phyloP scores from a whole-genome alignment of 2,888 invertebrate genomes.

The Cephus runcator region DNA sequence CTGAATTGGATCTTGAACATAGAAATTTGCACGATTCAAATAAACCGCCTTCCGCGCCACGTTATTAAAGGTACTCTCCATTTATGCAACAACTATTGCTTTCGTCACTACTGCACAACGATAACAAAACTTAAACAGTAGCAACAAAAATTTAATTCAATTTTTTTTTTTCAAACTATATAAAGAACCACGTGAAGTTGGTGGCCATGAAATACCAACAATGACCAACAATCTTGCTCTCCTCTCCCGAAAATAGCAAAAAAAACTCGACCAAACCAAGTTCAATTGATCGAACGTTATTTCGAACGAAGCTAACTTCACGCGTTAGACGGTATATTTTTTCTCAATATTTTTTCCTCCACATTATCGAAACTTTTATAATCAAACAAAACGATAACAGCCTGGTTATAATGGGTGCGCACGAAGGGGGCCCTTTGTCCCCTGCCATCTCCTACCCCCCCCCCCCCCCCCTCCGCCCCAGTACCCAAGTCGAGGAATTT shows the following conservation, averaged over 20 bases:
- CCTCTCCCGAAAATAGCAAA: background rate
- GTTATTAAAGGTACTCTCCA: too few species aligned
- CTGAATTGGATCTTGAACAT: too few species aligned
- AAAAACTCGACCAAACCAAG: background rate
- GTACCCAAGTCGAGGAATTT: background rate
- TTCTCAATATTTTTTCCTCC: background rate
- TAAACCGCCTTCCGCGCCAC: too few species aligned
- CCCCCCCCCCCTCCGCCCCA: background rate
- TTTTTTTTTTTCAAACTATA: too few species aligned
- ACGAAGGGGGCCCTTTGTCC: background rate
- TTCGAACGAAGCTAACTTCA: background rate
- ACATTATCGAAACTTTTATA: background rate
- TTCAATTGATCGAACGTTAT: background rate
- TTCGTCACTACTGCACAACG: background rate
- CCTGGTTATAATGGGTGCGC: background rate
- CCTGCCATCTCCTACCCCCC: background rate
- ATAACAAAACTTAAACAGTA: background rate
- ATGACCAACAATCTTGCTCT: background rate
- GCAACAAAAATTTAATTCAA: background rate
- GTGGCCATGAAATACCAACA: background rate
- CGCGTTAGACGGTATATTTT: background rate
- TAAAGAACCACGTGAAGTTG: background rate
- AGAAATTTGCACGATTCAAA: too few species aligned
- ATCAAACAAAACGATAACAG: background rate
- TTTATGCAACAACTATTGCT: too few species aligned